A percentile compares a stretch with the other conserved stretches of the same genome.
These are phyloP conservation scores for Gryllus bimaculatus DNA, from an alignment of 1,140 invertebrate genomes.

Conservation along the genomic window DNA sequence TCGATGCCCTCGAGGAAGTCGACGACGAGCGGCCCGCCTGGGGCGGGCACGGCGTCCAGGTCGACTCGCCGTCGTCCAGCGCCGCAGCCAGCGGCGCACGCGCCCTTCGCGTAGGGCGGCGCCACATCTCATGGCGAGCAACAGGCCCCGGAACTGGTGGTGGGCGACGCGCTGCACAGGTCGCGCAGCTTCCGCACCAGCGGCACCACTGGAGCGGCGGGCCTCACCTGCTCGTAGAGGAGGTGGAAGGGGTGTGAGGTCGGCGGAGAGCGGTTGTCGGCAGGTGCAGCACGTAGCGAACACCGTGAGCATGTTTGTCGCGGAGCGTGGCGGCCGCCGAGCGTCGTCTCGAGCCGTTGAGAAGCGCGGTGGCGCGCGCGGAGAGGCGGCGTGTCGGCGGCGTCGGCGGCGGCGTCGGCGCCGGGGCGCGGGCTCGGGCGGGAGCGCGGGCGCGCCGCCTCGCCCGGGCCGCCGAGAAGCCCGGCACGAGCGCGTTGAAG, in stretches of 20 bases:
- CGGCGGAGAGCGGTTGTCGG: slow-evolving; percentile 17
- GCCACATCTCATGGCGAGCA: background rate
- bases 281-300: slow-evolving; percentile 24
- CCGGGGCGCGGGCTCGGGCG: too few species aligned
- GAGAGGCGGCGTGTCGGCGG: background rate
- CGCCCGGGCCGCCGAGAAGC: background rate
- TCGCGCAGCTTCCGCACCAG: background rate
- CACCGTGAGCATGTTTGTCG: slow-evolving; percentile 24
- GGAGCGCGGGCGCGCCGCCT: too few species aligned
- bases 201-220: background rate
- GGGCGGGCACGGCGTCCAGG: too few species aligned
- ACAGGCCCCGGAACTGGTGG: background rate
- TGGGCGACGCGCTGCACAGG: background rate
- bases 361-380: background rate
- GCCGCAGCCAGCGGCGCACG: background rate
- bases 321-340: slow-evolving; percentile 17
- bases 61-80: background rate
- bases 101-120: background rate
- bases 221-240: slow-evolving; percentile 11
- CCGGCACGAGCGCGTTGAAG: background rate
- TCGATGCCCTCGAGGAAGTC: slow-evolving; percentile 7
- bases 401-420: background rate
- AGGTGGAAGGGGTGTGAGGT: slow-evolving; percentile 23
- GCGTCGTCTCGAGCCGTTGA: background rate
- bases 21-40: background rate